Percentiles rank a stretch among this genome's conserved stretches.
Evolutionary conservation across 1,140 invertebrate species (phyloP).

Genomic region (Zaprionus lachaisei): DNA sequence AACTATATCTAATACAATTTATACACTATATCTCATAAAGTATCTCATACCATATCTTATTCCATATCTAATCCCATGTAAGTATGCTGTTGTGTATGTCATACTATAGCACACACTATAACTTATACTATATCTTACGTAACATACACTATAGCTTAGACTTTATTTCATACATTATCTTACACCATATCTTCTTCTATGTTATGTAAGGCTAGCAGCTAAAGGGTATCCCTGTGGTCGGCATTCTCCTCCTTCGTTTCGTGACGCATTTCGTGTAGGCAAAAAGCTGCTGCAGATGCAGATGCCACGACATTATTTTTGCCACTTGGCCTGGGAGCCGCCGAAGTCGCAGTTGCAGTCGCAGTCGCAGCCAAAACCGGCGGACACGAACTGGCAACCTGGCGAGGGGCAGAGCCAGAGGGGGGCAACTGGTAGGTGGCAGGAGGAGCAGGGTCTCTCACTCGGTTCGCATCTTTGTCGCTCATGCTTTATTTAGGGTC

Average conservation of each 20-base stretch:
- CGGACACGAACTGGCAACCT: conserved; percentile 8
- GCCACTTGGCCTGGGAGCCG: conserved; percentile 72
- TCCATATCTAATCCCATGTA: no score
- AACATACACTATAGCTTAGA: no score
- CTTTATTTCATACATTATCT: no score
- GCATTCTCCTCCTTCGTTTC: background rate
- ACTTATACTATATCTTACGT: no score
- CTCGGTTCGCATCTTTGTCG: conserved; percentile 80
- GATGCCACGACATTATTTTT: conserved; percentile 83
- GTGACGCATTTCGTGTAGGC: conserved; percentile 21
- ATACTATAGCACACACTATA: no score
- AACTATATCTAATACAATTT: no score
- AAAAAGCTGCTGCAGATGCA: conserved; percentile 61
- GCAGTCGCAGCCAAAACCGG: background rate
- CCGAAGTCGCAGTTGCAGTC: conserved; percentile 29
- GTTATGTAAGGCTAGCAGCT: no score
- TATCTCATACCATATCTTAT: no score
- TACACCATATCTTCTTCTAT: no score
- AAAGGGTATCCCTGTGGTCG: background rate
- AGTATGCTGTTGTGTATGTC: no score
- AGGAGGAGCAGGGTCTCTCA: conserved; percentile 16
- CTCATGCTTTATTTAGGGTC: conserved; percentile 82
- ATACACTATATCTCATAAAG: no score
- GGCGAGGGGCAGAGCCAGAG: conserved; percentile 7
- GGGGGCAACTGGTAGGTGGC: background rate